Conservation (phyloP, 2,888 invertebrate genomes). For the Lagria hirta region DNA sequence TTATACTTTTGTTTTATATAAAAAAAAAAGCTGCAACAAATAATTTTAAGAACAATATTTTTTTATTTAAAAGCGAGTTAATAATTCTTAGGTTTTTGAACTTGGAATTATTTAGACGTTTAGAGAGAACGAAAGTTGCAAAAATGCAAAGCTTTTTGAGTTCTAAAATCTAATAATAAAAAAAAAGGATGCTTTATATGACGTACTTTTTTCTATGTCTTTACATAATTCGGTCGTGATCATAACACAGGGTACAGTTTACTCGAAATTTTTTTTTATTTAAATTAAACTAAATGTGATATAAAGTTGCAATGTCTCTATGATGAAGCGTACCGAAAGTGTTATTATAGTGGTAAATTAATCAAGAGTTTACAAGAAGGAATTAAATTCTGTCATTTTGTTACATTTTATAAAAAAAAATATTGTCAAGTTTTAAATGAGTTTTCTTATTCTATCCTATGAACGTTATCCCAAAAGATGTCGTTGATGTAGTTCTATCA, state of each 20-base stretch:
- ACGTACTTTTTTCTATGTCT: slow-evolving; percentile 1
- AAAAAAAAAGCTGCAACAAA: slow-evolving; percentile 5
- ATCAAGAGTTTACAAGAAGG: slow-evolving; percentile 1
- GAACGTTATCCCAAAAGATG: background rate
- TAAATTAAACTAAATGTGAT: slow-evolving; percentile 20
- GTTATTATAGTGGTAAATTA: slow-evolving; percentile 16
- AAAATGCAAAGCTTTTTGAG: too few species aligned
- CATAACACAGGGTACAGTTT: slow-evolving; percentile 20
- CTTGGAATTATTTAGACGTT: too few species aligned
- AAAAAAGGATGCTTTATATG: slow-evolving; percentile 19
- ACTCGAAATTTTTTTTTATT: slow-evolving; percentile 7
- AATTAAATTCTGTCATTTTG: slow-evolving; percentile 12
- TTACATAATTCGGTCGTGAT: slow-evolving; percentile 4
- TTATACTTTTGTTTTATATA: slow-evolving; percentile 9
- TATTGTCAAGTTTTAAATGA: slow-evolving; percentile 14
- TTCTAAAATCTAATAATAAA: too few species aligned
- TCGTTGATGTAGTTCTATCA: too few species aligned
- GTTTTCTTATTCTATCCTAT: slow-evolving; percentile 16
- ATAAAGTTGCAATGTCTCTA: slow-evolving; percentile 13
- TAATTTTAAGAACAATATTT: too few species aligned
- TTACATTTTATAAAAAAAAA: slow-evolving; percentile 21
- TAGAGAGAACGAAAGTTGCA: too few species aligned
- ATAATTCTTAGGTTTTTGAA: too few species aligned
- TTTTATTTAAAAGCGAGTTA: too few species aligned
- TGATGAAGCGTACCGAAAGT: slow-evolving; percentile 8